These are phyloP conservation scores for Petrocephalus sullivani DNA, from an alignment of 2,797 vertebrate genomes.

Conservation along the genomic window DNA sequence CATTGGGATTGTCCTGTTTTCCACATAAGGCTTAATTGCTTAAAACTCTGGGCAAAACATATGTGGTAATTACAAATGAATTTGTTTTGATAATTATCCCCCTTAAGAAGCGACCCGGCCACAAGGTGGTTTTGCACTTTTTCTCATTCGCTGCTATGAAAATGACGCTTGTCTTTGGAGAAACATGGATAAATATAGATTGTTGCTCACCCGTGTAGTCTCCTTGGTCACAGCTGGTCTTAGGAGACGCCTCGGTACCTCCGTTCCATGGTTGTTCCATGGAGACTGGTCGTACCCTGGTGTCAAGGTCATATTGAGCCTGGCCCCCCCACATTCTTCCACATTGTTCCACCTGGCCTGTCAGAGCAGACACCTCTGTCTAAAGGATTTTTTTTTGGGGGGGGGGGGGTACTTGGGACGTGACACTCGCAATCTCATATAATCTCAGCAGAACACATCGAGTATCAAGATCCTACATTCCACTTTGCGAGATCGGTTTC, in stretches of 20 bases:
- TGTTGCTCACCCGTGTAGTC: background rate
- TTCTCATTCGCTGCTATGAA: background rate
- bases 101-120: background rate
- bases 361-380: background rate
- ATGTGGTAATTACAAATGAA: constrained; percentile 1
- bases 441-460: background rate
- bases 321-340: background rate
- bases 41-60: background rate
- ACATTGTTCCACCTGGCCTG: background rate
- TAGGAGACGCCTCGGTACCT: background rate
- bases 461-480: constrained; percentile 1
- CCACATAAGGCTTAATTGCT: constrained; percentile 4
- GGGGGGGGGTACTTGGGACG: background rate
- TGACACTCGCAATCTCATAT: background rate
- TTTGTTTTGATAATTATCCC: constrained; percentile 13
- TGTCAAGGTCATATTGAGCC: constrained; percentile 2
- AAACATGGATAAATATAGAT: background rate
- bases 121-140: background rate
- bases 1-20: constrained; percentile 8
- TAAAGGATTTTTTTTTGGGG: background rate
- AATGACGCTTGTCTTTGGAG: background rate
- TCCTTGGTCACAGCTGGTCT: background rate
- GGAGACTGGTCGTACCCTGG: background rate
- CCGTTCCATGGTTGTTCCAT: background rate
- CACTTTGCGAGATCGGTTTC: background rate